A percentile compares a stretch with the other conserved stretches of the same genome.
phyloP scores from a whole-genome alignment of 2,113 vertebrate genomes.

The Talpa occidentalis region DNA sequence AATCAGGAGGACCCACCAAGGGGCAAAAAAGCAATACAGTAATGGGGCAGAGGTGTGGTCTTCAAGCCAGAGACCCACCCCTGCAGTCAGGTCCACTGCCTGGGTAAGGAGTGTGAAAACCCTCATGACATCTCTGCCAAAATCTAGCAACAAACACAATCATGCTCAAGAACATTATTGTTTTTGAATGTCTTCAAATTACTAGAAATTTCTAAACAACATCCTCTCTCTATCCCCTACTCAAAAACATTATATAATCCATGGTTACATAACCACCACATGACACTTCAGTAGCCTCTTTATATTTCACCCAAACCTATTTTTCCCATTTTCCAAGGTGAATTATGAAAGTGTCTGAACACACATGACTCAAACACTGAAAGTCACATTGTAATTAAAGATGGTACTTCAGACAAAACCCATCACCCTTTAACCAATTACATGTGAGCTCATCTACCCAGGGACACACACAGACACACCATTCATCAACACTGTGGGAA shows the following conservation, averaged over 20 bases:
- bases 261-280: slow-evolving; percentile 34
- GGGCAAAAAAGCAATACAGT: not conserved
- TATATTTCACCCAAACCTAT: not conserved
- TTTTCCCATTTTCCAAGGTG: slow-evolving; percentile 4
- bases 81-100: not conserved
- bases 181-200: slow-evolving; percentile 68
- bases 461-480: not conserved
- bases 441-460: not conserved
- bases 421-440: not conserved
- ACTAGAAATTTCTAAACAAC: slow-evolving; percentile 47
- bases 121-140: not conserved
- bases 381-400: not conserved
- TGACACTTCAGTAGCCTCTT: slow-evolving; percentile 62
- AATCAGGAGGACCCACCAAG: not conserved
- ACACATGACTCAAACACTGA: not conserved
- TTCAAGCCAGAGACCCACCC: slow-evolving; percentile 6
- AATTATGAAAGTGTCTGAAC: slow-evolving; percentile 40
- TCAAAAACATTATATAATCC: slow-evolving; percentile 50
- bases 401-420: not conserved
- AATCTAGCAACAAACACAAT: not conserved
- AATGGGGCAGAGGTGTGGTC: slow-evolving; percentile 32
- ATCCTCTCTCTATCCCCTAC: not conserved
- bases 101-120: not conserved
- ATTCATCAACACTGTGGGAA: not conserved
- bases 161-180: not conserved